These are phyloP conservation scores for Eupeodes luniger DNA, from an alignment of 2,888 invertebrate genomes.

Conservation along the genomic window DNA sequence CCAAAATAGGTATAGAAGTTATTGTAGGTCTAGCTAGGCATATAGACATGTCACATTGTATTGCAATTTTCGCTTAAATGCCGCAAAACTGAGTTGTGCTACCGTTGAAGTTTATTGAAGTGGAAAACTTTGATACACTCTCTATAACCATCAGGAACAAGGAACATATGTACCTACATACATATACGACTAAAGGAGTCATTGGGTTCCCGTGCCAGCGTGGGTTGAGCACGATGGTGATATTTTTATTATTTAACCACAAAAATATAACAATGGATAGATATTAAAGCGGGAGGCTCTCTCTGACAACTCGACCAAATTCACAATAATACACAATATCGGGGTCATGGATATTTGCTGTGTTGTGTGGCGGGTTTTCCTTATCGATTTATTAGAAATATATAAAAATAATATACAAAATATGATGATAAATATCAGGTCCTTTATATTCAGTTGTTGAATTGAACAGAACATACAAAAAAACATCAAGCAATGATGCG, in stretches of 20 bases:
- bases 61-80: constrained; percentile 60
- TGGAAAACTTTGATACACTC: constrained; percentile 61
- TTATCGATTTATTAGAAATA: constrained; percentile 62
- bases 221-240: constrained; percentile 3
- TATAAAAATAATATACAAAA: constrained; percentile 10
- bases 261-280: constrained; percentile 55
- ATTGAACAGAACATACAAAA: neutral
- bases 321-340: neutral
- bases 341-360: neutral
- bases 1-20: too few relatives aligned
- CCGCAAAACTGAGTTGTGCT: constrained; percentile 46
- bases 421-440: constrained; percentile 53
- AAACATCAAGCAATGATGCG: constrained; percentile 13
- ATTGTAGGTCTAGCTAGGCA: too few relatives aligned
- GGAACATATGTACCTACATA: too few relatives aligned
- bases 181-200: neutral
- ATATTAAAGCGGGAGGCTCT: neutral
- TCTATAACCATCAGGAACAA: neutral
- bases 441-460: constrained; percentile 9
- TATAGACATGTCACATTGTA: constrained; percentile 51
- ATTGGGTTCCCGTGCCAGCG: neutral
- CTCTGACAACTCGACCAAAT: constrained; percentile 44
- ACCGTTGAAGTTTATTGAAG: constrained; percentile 51
- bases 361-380: neutral
- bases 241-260: constrained; percentile 57